Evolutionary conservation across 1,140 invertebrate species (phyloP), one percentile per base, ranked within the genome.

Genomic region (Drosophila subobscura): DNA sequence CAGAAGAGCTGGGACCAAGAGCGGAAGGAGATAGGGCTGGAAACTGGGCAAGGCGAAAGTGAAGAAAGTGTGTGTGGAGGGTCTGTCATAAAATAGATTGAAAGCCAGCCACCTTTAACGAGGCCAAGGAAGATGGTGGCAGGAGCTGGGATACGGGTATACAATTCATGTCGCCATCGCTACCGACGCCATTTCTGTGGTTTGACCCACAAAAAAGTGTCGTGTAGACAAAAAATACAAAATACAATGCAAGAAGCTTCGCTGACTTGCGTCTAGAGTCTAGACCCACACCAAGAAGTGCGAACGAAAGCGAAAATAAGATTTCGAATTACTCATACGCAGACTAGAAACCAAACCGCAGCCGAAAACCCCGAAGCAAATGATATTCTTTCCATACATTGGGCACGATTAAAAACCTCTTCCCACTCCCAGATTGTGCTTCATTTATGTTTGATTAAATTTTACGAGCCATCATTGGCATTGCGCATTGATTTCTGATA

Each of bases 181-280:
- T 44, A 51, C 54, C 46, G 49, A 23, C 65, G 63, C 45, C 65
- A 77, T 77, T 86, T 56, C 77, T 77, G 81, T 78, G 83, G 70
- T 80, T 81, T 86, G 83, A 78, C 81, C 83, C 83, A 88, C 68
- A 88, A 77, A 83, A 33, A 66, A 65, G 66, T 72, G 77, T 77
- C 67, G 56, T 61, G 10, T 64, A 72, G 53, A 71, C 55, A 12
- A 45, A 57, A 59, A n/a, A 66, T 49, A 20, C 49, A 52, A 25
- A 40, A 54, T 40, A 45, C 50, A 59, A 22, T 37, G 40, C 7
- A 29, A 33, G 40, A 10, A 42, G 27, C n/a, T 37, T 12, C 40
- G 8, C n/a, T 27, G 37, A 12, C 50, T n/a, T 12, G 0, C 33
- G 33, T 37, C 16, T 63, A 73, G 50, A 72, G 33, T 37, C 16